Evolutionary conservation across 2,888 invertebrate species (phyloP).

Genomic region (Plusia festucae): DNA sequence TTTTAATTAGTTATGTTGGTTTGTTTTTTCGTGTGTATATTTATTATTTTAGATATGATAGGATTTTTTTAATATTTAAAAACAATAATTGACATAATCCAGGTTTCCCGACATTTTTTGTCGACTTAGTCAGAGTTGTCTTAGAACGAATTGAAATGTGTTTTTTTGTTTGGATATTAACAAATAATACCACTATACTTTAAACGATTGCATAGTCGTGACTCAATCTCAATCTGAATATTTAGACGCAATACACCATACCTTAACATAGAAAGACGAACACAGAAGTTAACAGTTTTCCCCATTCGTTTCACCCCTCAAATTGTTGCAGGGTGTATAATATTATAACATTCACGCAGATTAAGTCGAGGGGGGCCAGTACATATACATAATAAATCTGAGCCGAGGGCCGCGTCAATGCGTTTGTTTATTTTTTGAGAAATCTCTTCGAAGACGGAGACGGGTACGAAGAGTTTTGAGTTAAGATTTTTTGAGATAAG

Average conservation of each 20-base stretch:
- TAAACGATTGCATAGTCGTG: no score
- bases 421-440: conserved; percentile 45
- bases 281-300: conserved; percentile 42
- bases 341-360: conserved; percentile 51
- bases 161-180: no score
- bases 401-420: conserved; percentile 47
- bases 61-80: no score
- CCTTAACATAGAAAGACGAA: conserved; percentile 7
- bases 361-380: conserved; percentile 48
- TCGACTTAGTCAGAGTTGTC: no score
- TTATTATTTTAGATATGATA: no score
- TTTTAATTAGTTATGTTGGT: no score
- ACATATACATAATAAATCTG: conserved; percentile 49
- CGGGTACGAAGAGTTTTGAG: conserved; percentile 23
- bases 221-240: not conserved
- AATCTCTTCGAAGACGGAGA: conserved; percentile 21
- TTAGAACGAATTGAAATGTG: no score
- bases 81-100: no score
- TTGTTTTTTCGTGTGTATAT: no score
- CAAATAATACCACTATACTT: no score
- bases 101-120: no score
- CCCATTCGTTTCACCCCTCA: conserved; percentile 30
- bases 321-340: conserved; percentile 50
- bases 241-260: not conserved
- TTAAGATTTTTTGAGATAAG: conserved; percentile 15